These are phyloP conservation scores for Nebria ingens DNA, from an alignment of 1,140 invertebrate genomes.

Conservation along the genomic window DNA sequence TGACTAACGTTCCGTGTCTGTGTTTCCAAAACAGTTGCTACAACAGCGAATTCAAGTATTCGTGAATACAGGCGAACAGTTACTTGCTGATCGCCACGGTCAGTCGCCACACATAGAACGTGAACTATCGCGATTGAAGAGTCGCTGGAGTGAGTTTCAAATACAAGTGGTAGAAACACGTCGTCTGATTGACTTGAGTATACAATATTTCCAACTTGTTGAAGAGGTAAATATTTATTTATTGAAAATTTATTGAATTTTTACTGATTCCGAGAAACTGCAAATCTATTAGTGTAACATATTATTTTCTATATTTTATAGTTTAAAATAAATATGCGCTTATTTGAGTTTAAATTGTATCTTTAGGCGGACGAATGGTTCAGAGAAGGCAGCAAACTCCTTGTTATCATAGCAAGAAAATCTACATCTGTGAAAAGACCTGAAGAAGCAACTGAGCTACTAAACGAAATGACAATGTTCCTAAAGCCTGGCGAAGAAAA, in stretches of 20 bases:
- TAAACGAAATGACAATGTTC: slow-evolving; percentile 54
- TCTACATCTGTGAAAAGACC: slow-evolving; percentile 52
- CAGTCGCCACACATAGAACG: slow-evolving; percentile 48
- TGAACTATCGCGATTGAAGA: slow-evolving; percentile 54
- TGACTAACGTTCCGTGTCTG: not conserved
- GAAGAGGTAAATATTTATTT: slow-evolving; percentile 33
- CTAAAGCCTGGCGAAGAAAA: slow-evolving; percentile 54
- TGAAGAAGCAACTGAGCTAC: slow-evolving; percentile 45
- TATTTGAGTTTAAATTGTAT: not conserved
- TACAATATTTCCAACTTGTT: slow-evolving; percentile 46
- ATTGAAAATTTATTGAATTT: slow-evolving; percentile 11
- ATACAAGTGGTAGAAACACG: slow-evolving; percentile 55
- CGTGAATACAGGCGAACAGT: slow-evolving; percentile 54
- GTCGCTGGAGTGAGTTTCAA: slow-evolving; percentile 64
- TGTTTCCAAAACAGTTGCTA: slow-evolving; percentile 45
- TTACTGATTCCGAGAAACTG: slow-evolving; percentile 25
- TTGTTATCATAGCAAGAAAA: slow-evolving; percentile 55
- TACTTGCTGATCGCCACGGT: slow-evolving; percentile 45
- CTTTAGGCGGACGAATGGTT: slow-evolving; percentile 62
- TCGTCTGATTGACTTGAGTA: slow-evolving; percentile 41
- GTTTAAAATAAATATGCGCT: not conserved
- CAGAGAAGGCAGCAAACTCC: slow-evolving; percentile 57
- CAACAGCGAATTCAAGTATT: slow-evolving; percentile 65
- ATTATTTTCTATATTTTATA: slow-evolving; percentile 22
- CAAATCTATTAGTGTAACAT: slow-evolving; percentile 31